Base-by-base conservation (phyloP, 2,888 invertebrate species). In the Lacanobia oleracea region DNA sequence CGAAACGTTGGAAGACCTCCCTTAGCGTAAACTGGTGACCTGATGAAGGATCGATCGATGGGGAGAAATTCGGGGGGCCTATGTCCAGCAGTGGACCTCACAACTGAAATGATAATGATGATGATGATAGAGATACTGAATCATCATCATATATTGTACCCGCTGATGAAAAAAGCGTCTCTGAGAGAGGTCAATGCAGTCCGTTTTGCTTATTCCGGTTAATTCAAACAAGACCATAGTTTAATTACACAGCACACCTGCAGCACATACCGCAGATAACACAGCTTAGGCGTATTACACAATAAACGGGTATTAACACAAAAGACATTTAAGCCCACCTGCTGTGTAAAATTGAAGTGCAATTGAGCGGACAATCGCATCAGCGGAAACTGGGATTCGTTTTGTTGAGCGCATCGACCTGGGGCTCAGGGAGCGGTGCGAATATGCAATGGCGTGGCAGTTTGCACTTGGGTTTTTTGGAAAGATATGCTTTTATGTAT, bases 341-440 rank as follows among this genome's bases (percentile, higher is more conserved):
- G 74, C 81, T 77, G 81, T 70, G 67, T 81, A 72, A 80, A 85
- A 84, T 83, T 72, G 73, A 73, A 83, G 77, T 81, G 81, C 86
- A 85, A 77, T 81, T 77, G 86, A 73, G 81, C 54, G 56, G 57
- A 77, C 84, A 85, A 85, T 77, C 83, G 81, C 64, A 83, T 83
- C 81, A 77, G 77, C 67, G 77, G 68, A 77, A 72, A 72, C 16
- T 43, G 53, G 71, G 66, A 77, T 82, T 82, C 82, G 66, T 84
- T 87, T 73, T 84, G 72, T 78, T 77, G 65, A 69, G 72, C 75
- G 54, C 69, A 77, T 69, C 65, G 77, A 79, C 72, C 72, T 71
- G 59, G 27, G 45, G 45, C 23, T 64, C 57, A 43, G 67, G 67
- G 14, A 70, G 56, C 59, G 68, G 71, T 21, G 33, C 62, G 57